These are phyloP conservation scores for Linurgus olivaceus DNA, from an alignment of 2,797 vertebrate species.

Conservation along the genomic window DNA sequence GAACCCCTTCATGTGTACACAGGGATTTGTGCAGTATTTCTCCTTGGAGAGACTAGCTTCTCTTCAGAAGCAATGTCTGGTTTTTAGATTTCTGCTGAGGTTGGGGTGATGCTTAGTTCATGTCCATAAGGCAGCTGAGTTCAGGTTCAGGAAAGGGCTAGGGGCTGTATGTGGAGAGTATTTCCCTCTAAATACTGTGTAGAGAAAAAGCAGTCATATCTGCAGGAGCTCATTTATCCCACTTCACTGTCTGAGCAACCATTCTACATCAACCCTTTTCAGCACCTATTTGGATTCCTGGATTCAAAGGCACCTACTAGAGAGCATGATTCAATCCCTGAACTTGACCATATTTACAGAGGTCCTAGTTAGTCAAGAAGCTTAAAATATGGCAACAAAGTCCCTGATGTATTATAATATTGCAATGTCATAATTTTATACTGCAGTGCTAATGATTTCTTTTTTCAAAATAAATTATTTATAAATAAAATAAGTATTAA, in stretches of 20 bases:
- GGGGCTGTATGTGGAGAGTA: not conserved
- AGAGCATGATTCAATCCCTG: not conserved
- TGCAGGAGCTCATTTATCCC: not conserved
- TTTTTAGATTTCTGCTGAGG: not conserved
- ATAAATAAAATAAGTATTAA: not conserved
- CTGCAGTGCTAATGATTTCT: not conserved
- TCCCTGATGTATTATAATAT: not conserved
- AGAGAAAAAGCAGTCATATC: not conserved
- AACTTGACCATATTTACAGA: not conserved
- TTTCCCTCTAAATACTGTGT: not conserved
- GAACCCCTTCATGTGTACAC: fast-evolving
- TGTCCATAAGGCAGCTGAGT: not conserved
- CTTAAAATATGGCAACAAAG: not conserved
- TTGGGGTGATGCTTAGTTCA: not conserved
- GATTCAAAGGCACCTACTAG: not conserved
- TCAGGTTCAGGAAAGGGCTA: not conserved
- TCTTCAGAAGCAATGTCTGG: not conserved
- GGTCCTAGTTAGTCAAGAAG: not conserved
- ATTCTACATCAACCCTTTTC: not conserved
- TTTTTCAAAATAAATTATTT: not conserved
- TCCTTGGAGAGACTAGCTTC: not conserved
- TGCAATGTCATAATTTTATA: not conserved
- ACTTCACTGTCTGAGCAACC: not conserved
- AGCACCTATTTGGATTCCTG: not conserved
- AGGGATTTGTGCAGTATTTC: not conserved